phyloP scores from a whole-genome alignment of 2,888 invertebrate species.

The Athalia cordata region DNA sequence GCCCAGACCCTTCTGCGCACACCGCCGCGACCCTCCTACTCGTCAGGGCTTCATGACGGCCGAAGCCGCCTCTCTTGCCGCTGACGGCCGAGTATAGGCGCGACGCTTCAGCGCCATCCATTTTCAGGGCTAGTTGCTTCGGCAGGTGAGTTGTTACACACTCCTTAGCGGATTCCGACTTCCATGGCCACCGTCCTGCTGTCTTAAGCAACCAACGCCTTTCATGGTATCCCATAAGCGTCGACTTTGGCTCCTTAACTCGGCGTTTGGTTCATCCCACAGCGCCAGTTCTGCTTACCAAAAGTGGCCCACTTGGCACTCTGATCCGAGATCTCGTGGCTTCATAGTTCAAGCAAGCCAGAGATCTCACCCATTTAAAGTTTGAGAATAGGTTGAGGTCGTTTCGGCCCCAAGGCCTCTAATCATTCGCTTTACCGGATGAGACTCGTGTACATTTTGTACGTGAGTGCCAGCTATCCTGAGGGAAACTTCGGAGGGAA shows the following conservation, averaged over 20 bases:
- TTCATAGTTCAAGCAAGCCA: conserved; percentile 30
- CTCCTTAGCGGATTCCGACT: conserved; percentile 76
- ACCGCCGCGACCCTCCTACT: conserved; percentile 77
- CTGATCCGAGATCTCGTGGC: conserved; percentile 56
- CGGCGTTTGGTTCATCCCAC: conserved; percentile 59
- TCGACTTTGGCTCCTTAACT: conserved; percentile 61
- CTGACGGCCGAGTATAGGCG: conserved; percentile 72
- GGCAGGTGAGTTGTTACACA: conserved; percentile 78
- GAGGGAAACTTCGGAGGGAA: conserved; percentile 76
- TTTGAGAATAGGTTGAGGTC: conserved; percentile 82
- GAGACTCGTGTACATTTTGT: too few relatives aligned
- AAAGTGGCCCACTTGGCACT: conserved; percentile 55
- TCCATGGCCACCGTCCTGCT: conserved; percentile 86
- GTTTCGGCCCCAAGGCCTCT: conserved; percentile 74
- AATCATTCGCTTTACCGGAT: too few relatives aligned
- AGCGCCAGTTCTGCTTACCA: conserved; percentile 54
- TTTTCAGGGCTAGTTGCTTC: conserved; percentile 80
- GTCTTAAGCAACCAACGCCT: conserved; percentile 79
- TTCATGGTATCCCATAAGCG: conserved; percentile 76
- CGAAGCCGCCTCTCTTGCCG: conserved; percentile 54
- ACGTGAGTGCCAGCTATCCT: too few relatives aligned
- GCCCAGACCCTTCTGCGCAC: conserved; percentile 77
- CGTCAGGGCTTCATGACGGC: conserved; percentile 76
- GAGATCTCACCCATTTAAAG: conserved; percentile 48
- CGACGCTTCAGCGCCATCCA: conserved; percentile 78